Conservation (phyloP, 2,113 vertebrate genomes). For the Rhinolophus sinicus region DNA sequence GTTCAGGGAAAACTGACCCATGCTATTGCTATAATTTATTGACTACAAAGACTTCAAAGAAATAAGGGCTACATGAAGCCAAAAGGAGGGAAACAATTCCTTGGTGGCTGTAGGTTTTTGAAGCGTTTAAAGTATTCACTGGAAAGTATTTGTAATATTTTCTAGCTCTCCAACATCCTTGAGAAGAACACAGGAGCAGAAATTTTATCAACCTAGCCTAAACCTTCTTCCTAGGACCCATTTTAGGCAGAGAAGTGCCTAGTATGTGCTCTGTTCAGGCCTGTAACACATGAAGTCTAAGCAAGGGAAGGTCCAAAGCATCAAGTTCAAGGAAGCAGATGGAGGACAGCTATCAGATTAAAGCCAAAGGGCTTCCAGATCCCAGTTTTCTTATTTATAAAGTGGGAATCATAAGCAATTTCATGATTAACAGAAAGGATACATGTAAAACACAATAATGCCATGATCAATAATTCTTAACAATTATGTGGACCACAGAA, state of each 20-base stretch:
- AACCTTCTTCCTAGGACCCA: background rate
- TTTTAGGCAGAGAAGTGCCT: background rate
- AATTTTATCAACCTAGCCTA: background rate
- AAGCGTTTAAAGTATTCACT: background rate
- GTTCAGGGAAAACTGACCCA: background rate
- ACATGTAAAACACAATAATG: background rate
- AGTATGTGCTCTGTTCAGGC: no score
- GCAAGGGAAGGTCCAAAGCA: background rate
- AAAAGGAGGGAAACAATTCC: conserved; percentile 6
- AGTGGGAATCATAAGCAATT: background rate
- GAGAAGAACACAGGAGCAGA: background rate
- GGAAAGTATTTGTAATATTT: background rate
- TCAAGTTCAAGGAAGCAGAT: background rate
- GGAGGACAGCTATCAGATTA: background rate
- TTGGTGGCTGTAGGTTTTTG: background rate
- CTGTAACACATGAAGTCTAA: background rate
- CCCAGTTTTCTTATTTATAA: background rate
- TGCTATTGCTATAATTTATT: conserved; percentile 14
- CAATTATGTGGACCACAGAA: background rate
- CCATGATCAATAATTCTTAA: conserved; percentile 23
- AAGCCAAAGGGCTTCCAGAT: background rate
- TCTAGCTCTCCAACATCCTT: background rate
- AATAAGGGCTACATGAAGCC: background rate
- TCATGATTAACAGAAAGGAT: background rate
- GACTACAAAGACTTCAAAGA: background rate